These are phyloP conservation scores for Diadumene lineata DNA, from an alignment of 92 coral and sea anemone genomes.

Conservation along the genomic window DNA sequence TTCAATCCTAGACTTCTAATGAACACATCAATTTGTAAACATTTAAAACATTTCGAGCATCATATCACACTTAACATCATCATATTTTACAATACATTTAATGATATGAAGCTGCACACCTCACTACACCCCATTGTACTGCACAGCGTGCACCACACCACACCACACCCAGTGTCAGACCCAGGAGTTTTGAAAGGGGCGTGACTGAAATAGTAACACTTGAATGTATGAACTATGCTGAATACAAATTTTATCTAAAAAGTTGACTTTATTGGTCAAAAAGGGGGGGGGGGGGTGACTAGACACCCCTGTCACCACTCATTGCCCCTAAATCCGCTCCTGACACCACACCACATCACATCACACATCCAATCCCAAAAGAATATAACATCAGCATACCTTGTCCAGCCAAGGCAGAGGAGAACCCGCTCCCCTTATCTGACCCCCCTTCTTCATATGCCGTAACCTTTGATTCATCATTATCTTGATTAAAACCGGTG, in stretches of 20 bases:
- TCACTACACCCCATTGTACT: not conserved
- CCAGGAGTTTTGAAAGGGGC: too few relatives aligned
- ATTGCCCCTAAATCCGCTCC: not conserved
- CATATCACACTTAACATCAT: too few relatives aligned
- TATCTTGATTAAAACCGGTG: constrained; percentile 30
- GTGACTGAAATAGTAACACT: too few relatives aligned
- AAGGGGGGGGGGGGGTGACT: too few relatives aligned
- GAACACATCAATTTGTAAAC: too few relatives aligned
- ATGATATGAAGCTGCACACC: too few relatives aligned
- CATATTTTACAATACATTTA: too few relatives aligned
- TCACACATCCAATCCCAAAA: not conserved
- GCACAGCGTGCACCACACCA: not conserved
- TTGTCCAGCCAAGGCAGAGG: constrained; percentile 49
- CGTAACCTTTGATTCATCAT: constrained; percentile 30
- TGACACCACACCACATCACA: not conserved
- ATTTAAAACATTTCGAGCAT: too few relatives aligned
- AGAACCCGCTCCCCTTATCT: constrained; percentile 80
- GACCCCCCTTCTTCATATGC: constrained; percentile 43
- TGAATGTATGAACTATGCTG: too few relatives aligned
- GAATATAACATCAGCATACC: constrained; percentile 4
- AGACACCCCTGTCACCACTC: not conserved
- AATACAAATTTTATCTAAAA: too few relatives aligned
- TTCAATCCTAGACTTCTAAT: too few relatives aligned
- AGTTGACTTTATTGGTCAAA: too few relatives aligned
- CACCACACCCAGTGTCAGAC: not conserved